These are phyloP conservation scores for Ibycter americanus DNA, from an alignment of 2,797 vertebrate species.

Conservation along the genomic window DNA sequence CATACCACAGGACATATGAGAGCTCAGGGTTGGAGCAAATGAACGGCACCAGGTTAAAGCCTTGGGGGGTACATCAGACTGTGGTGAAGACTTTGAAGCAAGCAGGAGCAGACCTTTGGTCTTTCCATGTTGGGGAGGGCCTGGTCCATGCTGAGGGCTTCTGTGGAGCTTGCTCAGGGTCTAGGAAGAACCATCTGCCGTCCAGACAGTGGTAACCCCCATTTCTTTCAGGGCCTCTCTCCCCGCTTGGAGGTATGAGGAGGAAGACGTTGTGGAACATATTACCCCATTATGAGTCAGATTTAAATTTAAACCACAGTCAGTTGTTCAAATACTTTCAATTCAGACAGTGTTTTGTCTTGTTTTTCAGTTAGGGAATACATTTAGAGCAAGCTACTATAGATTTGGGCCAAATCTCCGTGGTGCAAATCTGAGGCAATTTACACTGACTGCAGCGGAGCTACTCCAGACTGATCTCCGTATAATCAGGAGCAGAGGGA, in stretches of 20 bases:
- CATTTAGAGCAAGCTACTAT: background rate
- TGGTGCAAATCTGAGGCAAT: slow-evolving; percentile 32
- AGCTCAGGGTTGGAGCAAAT: background rate
- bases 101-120: background rate
- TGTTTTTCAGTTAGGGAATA: slow-evolving; percentile 49
- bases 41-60: background rate
- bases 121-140: background rate
- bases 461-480: background rate
- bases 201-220: background rate
- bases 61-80: background rate
- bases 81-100: background rate
- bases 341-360: slow-evolving; percentile 53
- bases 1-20: background rate
- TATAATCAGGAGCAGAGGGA: slow-evolving; percentile 28
- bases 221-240: background rate
- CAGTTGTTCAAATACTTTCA: slow-evolving; percentile 14
- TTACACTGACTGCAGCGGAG: slow-evolving; percentile 33
- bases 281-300: slow-evolving; percentile 50
- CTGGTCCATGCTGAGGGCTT: background rate
- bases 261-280: slow-evolving; percentile 39
- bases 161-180: accelerated
- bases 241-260: background rate
- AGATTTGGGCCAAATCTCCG: slow-evolving; percentile 1
- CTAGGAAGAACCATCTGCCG: background rate
- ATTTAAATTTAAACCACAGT: slow-evolving; percentile 62